Conservation (phyloP, 35 echinoderm and acorn worm genomes). For the Acanthaster planci region DNA sequence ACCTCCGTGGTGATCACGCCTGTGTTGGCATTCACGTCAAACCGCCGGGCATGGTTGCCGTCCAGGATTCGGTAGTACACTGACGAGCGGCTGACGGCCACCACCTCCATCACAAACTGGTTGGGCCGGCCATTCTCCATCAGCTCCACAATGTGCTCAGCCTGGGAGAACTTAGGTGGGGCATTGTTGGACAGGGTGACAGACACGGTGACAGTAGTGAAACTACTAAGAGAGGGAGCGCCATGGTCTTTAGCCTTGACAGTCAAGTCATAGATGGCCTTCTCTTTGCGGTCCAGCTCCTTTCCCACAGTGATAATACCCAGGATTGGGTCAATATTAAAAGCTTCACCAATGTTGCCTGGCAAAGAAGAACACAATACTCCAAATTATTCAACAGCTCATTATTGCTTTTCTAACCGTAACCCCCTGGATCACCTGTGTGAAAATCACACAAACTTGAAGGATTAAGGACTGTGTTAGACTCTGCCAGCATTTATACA, state of each 20-base stretch:
- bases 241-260: slow-evolving; percentile 81
- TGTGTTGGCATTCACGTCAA: slow-evolving; percentile 83
- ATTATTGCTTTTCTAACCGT: background rate
- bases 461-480: background rate
- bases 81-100: slow-evolving; percentile 78
- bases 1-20: slow-evolving; percentile 75
- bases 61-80: slow-evolving; percentile 81
- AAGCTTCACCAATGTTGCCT: slow-evolving; percentile 89
- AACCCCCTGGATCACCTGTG: no score
- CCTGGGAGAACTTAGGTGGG: slow-evolving; percentile 70
- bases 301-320: slow-evolving; percentile 69
- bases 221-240: slow-evolving; percentile 60
- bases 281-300: slow-evolving; percentile 75
- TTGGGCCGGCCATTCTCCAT: slow-evolving; percentile 65
- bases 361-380: slow-evolving; percentile 16
- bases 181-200: slow-evolving; percentile 93
- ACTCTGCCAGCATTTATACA: no score
- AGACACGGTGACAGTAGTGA: slow-evolving; percentile 71
- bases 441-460: no score
- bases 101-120: slow-evolving; percentile 62
- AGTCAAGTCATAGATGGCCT: slow-evolving; percentile 66
- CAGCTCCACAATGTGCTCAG: slow-evolving; percentile 80
- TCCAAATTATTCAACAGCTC: background rate
- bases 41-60: slow-evolving; percentile 70
- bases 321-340: slow-evolving; percentile 71